These are phyloP conservation scores for Stegodyphus dumicola DNA, from an alignment of 1,140 invertebrate genomes.

Conservation along the genomic window DNA sequence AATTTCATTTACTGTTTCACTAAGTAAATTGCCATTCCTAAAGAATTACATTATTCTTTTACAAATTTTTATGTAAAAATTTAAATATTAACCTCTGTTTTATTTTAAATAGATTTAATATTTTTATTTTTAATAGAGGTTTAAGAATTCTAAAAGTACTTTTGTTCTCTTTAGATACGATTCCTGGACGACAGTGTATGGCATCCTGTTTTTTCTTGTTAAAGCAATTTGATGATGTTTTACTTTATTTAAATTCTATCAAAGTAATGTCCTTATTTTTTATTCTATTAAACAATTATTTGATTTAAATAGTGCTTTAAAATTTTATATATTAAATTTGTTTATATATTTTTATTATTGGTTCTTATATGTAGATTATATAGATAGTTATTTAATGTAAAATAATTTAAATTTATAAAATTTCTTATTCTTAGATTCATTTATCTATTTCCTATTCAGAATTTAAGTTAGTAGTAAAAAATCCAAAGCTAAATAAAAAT, in stretches of 20 bases:
- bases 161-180: constrained; percentile 69
- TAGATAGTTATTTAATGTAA: constrained; percentile 3
- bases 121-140: neutral
- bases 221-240: constrained; percentile 94
- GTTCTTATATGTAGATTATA: no score
- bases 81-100: neutral
- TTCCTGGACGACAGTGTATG: constrained; percentile 93
- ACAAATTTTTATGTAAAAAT: neutral
- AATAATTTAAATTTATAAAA: constrained; percentile 24
- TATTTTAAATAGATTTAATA: neutral
- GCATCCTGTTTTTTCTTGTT: constrained; percentile 95
- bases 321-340: no score
- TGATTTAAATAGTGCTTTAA: no score
- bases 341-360: no score
- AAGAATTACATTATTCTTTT: no score
- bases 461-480: no score
- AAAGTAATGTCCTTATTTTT: constrained; percentile 73
- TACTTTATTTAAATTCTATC: constrained; percentile 96
- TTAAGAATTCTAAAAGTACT: neutral
- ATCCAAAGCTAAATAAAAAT: no score
- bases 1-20: no score
- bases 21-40: no score
- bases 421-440: constrained; percentile 13
- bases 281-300: no score
- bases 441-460: no score